Percentiles rank a stretch among this genome's conserved stretches.
phyloP scores from a whole-genome alignment of 2,888 invertebrate species.

The Unio delphinus region DNA sequence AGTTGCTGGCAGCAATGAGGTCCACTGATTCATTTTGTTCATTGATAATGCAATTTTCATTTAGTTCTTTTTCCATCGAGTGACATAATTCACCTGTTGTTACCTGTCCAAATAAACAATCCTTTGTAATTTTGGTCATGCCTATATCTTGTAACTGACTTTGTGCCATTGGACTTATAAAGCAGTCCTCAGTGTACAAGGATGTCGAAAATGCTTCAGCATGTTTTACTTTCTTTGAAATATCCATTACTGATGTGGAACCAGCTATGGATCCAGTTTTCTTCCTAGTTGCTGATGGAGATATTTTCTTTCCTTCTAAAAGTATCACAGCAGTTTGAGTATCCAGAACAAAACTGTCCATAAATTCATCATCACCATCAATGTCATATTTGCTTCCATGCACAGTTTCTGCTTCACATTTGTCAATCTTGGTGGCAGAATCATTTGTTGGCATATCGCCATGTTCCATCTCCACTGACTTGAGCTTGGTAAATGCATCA shows the following conservation, averaged over 20 bases:
- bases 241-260: background rate
- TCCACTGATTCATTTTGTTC: conserved; percentile 29
- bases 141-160: too few relatives aligned
- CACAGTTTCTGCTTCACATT: too few relatives aligned
- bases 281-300: conserved; percentile 2
- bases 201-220: background rate
- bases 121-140: background rate
- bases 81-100: background rate
- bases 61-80: background rate
- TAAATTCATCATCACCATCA: conserved; percentile 32
- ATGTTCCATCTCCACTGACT: too few relatives aligned
- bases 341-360: conserved; percentile 58
- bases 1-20: conserved; percentile 55
- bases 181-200: too few relatives aligned
- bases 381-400: background rate
- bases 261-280: background rate
- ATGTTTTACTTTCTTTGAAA: background rate
- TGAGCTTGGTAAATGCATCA: too few relatives aligned
- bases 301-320: background rate
- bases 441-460: too few relatives aligned
- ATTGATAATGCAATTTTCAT: background rate
- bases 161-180: too few relatives aligned
- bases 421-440: too few relatives aligned
- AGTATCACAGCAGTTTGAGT: conserved; percentile 44
- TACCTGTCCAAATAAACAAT: background rate